Percentiles rank a stretch among this genome's conserved stretches.
Conservation (phyloP, 2,113 vertebrate genomes). For the Periophthalmus modestus region DNA sequence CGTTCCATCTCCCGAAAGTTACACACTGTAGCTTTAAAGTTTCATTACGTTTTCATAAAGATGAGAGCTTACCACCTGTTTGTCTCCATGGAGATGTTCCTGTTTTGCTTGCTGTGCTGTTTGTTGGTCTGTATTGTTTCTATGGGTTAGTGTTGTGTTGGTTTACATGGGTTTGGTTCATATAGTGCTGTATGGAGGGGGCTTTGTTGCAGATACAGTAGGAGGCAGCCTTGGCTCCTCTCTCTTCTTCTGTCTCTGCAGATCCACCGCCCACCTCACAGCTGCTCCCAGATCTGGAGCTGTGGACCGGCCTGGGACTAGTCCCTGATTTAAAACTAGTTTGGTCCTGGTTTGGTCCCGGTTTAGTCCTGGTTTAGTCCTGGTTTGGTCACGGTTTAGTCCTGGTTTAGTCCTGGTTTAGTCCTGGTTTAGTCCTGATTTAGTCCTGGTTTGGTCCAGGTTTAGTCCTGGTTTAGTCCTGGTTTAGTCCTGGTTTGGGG, state of each 20-base stretch:
- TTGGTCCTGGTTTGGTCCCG: neutral
- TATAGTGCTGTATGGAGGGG: neutral
- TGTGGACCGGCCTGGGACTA: slow-evolving; percentile 56
- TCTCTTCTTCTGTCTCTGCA: slow-evolving; percentile 13
- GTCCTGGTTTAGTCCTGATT: neutral
- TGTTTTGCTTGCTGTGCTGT: too few species aligned
- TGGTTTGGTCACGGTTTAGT: neutral
- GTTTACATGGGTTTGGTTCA: neutral
- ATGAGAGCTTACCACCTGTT: too few species aligned
- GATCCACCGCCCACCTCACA: slow-evolving; percentile 53
- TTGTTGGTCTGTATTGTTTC: too few species aligned
- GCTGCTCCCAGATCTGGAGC: slow-evolving; percentile 60
- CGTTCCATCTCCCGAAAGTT: too few species aligned
- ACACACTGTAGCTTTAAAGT: too few species aligned
- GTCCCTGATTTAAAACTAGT: slow-evolving; percentile 7
- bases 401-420: neutral
- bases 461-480: neutral
- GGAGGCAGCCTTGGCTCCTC: slow-evolving; percentile 49
- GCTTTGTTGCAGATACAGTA: neutral
- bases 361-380: slow-evolving; percentile 55
- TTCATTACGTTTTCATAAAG: too few species aligned
- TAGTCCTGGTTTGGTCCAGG: neutral
- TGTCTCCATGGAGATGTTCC: too few species aligned
- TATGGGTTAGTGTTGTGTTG: too few species aligned
- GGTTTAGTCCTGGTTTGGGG: neutral